These are phyloP conservation scores for Brachyhypopomus gauderio DNA, from an alignment of 2,113 vertebrate genomes.

Conservation along the genomic window DNA sequence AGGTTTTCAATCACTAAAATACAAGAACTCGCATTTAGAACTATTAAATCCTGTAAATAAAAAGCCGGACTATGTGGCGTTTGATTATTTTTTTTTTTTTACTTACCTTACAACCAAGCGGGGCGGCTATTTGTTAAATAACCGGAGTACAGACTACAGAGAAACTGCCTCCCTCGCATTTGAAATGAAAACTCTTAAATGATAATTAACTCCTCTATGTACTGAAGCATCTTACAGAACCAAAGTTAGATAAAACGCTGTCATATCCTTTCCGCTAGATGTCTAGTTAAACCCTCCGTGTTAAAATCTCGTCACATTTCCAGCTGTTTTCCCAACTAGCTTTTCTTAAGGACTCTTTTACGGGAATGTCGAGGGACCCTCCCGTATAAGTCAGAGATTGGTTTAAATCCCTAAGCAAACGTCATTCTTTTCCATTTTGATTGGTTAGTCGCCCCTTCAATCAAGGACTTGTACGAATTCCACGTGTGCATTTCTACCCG, in stretches of 20 bases:
- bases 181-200: not conserved
- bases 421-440: slow-evolving; percentile 41
- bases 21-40: too few relatives aligned
- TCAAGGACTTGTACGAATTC: slow-evolving; percentile 57
- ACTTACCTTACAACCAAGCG: slow-evolving; percentile 19
- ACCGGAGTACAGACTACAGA: not conserved
- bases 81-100: not conserved
- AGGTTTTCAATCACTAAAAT: too few relatives aligned
- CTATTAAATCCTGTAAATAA: not conserved
- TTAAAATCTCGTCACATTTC: not conserved
- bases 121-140: not conserved
- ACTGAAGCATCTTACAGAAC: not conserved
- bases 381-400: slow-evolving; percentile 55
- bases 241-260: not conserved
- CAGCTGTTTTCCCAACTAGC: slow-evolving; percentile 40
- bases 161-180: not conserved
- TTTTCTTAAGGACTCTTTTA: slow-evolving; percentile 2
- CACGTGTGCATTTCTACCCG: slow-evolving; percentile 77
- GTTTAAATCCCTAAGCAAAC: not conserved
- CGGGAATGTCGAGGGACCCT: not conserved
- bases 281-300: not conserved
- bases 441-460: slow-evolving; percentile 59
- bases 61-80: not conserved
- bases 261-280: not conserved
- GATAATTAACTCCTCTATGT: not conserved